phyloP scores from a whole-genome alignment of 2,888 invertebrate species.

The Melanophora roralis region DNA sequence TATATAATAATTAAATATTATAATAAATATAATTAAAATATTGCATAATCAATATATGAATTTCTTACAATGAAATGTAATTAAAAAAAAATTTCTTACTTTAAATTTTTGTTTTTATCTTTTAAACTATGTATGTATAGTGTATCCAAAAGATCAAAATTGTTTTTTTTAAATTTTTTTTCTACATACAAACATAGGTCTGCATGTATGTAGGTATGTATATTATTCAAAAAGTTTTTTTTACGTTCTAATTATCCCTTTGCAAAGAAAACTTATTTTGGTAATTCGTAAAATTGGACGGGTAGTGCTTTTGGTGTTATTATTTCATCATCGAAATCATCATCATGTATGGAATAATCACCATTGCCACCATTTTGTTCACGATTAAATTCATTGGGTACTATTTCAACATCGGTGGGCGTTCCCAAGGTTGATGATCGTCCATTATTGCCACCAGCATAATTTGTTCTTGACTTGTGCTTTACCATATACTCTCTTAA shows the following conservation, averaged over 20 bases:
- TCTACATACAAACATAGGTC: too few relatives aligned
- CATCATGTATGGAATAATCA: constrained; percentile 74
- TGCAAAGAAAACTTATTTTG: constrained; percentile 69
- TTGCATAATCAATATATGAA: constrained; percentile 13
- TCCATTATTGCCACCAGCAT: constrained; percentile 66
- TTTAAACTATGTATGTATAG: neutral
- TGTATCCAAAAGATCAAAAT: constrained; percentile 28
- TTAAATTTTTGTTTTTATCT: constrained; percentile 33
- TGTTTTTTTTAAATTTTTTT: neutral
- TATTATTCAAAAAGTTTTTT: neutral
- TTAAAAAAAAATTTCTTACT: constrained; percentile 39
- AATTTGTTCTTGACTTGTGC: constrained; percentile 69
- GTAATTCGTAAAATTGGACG: constrained; percentile 75
- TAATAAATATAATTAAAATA: constrained; percentile 45
- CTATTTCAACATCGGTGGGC: constrained; percentile 75
- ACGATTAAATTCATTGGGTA: constrained; percentile 75
- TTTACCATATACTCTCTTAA: constrained; percentile 73
- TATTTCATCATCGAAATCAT: constrained; percentile 76
- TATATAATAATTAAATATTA: neutral
- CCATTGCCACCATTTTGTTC: constrained; percentile 71
- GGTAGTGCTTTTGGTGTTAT: constrained; percentile 77
- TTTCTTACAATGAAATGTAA: constrained; percentile 44
- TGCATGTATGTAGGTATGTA: too few relatives aligned
- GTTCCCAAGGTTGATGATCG: constrained; percentile 66
- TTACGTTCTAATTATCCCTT: constrained; percentile 14